Percentiles rank a stretch among this genome's conserved stretches.
These are phyloP conservation scores for Esox masquinongy DNA, from an alignment of 2,797 vertebrate genomes.

Conservation along the genomic window DNA sequence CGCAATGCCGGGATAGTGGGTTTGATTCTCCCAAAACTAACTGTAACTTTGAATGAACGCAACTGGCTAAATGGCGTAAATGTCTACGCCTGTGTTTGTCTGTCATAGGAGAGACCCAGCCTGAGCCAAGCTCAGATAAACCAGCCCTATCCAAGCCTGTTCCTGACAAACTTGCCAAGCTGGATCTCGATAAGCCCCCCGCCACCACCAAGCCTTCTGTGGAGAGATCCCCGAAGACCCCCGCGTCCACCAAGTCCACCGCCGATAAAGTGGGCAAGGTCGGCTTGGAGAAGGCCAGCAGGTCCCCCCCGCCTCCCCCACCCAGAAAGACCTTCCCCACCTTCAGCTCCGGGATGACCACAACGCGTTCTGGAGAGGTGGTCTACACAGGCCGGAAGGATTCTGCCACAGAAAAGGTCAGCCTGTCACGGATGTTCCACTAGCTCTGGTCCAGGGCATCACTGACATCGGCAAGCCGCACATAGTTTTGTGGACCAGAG, in stretches of 20 bases:
- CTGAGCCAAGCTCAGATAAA: conserved; percentile 71
- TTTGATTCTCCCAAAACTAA: no score
- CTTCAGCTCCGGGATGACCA: conserved; percentile 85
- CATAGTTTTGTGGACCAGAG: background rate
- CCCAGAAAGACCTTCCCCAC: conserved; percentile 87
- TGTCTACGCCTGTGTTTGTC: conserved; percentile 21
- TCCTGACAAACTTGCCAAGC: conserved; percentile 60
- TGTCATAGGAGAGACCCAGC: conserved; percentile 50
- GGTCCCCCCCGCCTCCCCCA: conserved; percentile 91
- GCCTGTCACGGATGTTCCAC: conserved; percentile 42
- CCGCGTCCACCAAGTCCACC: conserved; percentile 41
- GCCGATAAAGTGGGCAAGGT: conserved; percentile 58
- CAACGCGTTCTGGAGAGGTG: conserved; percentile 86
- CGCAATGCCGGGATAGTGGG: no score
- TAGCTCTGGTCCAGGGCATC: background rate
- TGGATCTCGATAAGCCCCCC: conserved; percentile 49
- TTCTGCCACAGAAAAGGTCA: conserved; percentile 74
- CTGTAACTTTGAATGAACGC: no score
- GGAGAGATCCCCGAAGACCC: conserved; percentile 65
- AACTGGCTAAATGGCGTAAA: no score
- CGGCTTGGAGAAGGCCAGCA: conserved; percentile 74
- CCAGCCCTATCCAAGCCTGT: conserved; percentile 47
- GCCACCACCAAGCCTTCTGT: conserved; percentile 50
- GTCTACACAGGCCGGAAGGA: conserved; percentile 85
- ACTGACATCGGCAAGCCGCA: background rate